These are phyloP conservation scores for Trichonephila clavata DNA, from an alignment of 1,140 invertebrate species.

Conservation along the genomic window DNA sequence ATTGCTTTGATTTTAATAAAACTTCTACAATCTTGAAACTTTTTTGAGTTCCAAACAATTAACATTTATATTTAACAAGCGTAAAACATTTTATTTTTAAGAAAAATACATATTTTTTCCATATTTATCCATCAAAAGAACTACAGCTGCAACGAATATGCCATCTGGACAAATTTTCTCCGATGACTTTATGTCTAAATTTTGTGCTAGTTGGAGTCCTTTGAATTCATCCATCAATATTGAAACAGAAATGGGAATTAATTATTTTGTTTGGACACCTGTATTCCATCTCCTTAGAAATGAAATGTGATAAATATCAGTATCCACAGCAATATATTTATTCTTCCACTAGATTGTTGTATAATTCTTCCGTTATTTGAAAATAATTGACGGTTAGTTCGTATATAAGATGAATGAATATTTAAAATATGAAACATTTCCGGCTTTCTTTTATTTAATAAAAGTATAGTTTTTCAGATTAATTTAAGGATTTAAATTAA, in stretches of 20 bases:
- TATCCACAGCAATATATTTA: neutral
- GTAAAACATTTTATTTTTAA: neutral
- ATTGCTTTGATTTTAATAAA: no score
- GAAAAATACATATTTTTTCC: neutral
- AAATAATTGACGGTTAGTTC: no score
- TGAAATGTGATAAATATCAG: neutral
- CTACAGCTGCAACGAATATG: neutral
- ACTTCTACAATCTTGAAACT: no score
- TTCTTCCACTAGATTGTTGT: neutral
- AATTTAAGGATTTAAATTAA: no score
- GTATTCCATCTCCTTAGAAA: neutral
- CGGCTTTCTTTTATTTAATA: no score
- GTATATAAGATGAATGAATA: no score
- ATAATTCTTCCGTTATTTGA: no score
- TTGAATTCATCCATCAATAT: neutral
- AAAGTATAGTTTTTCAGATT: no score
- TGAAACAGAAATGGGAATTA: constrained; percentile 2
- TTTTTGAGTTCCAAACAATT: no score
- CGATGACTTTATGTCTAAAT: neutral
- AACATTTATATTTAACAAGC: no score
- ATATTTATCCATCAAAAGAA: neutral
- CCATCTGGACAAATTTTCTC: neutral
- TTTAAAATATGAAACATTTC: no score
- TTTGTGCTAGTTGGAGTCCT: neutral
- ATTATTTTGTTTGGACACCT: constrained; percentile 35